Evolutionary conservation across 2,888 invertebrate species (phyloP), one percentile per base, ranked within the genome.

Genomic region (Alentia gelatinosa): DNA sequence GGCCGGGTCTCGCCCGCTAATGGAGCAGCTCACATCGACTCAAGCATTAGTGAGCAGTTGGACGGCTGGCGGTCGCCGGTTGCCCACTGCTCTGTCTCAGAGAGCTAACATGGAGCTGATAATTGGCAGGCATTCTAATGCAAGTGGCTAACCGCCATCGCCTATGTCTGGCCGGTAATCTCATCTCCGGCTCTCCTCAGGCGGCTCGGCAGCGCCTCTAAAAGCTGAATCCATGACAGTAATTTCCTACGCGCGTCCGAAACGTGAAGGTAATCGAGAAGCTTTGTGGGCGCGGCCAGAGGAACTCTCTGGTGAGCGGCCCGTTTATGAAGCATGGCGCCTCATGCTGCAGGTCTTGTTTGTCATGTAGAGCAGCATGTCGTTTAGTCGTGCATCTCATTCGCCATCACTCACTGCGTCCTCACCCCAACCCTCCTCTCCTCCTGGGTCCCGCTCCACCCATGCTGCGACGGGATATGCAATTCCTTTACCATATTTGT

Each of bases 401-500:
- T 74, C 74, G n/a, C 63, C 63, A 63, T 63, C 63, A 63, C 63
- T 63, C 74, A 74, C 19, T n/a, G 74, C 26, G 26, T 33, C 74
- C 30, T 74, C 30, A 19, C 74, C 12, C 74, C 15, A 26, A 74
- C 74, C 74, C 12, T 33, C 33, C 56, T n/a, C 56, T 56, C 19
- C 5, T n/a, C 56, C n/a, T 56, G 19, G 56, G 30, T 30, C 68
- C 68, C 68, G 30, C 3, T 12, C 68, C 68, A 68, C 68, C 68
- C 26, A 56, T 26, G 68, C 30, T 68, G 68, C 68, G 30, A 30
- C 19, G 47, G 68, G 68, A 68, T 68, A 68, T 68, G 68, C 83
- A 40, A 83, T 83, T 86, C 86, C 86, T 50, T 50, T 30, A 47
- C 42, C 86, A 86, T 86, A 47, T 86, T 86, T 86, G 50, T 50